Evolutionary conservation across 2,113 vertebrate genomes (phyloP).

Genomic region (Campylomormyrus tamandua): DNA sequence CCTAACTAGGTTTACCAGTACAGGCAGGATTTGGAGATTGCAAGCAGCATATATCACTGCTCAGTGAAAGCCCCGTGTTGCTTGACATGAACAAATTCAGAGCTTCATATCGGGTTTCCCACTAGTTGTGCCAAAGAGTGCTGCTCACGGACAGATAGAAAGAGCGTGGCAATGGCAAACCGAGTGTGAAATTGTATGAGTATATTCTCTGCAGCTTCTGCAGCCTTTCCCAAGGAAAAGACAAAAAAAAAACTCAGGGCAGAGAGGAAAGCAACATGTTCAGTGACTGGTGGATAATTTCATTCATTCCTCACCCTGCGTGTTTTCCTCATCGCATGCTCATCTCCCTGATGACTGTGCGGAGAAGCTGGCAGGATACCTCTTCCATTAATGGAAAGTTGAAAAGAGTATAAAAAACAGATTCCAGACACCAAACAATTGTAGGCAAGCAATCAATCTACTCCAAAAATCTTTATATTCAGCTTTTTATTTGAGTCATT

Average conservation of each 20-base stretch:
- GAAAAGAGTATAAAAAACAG: not conserved
- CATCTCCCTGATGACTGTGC: not conserved
- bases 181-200: not conserved
- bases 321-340: not conserved
- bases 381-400: not conserved
- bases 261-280: not conserved
- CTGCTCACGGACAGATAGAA: not conserved
- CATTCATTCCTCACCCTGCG: not conserved
- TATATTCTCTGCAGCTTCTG: not conserved
- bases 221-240: not conserved
- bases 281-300: not conserved
- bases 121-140: not conserved
- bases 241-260: not conserved
- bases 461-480: not conserved
- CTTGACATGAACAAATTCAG: not conserved
- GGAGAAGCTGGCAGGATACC: not conserved
- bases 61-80: not conserved
- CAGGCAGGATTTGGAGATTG: not conserved
- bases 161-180: not conserved
- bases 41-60: not conserved
- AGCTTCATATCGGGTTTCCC: not conserved
- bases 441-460: not conserved
- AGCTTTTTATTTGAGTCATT: not conserved
- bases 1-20: not conserved
- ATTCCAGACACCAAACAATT: not conserved